These are phyloP conservation scores for Zelostemma sp. DNA, from an alignment of 1,140 invertebrate genomes.

Conservation along the genomic window DNA sequence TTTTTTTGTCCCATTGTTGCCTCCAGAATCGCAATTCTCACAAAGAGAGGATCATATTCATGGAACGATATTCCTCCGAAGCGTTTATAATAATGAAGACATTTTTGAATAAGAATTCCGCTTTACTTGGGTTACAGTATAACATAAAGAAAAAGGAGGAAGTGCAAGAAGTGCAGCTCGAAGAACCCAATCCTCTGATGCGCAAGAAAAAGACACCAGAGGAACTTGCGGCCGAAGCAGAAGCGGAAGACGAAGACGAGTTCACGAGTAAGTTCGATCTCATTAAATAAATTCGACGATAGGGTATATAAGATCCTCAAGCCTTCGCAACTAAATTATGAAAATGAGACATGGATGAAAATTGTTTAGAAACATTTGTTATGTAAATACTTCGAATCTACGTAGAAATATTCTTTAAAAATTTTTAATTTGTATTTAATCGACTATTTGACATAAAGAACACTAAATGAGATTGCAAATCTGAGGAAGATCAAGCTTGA, in stretches of 20 bases:
- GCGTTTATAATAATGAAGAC: conserved; percentile 14
- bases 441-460: too few species aligned
- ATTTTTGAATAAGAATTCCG: conserved; percentile 9
- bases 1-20: conserved; percentile 1
- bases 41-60: too few species aligned
- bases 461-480: too few species aligned
- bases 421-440: too few species aligned
- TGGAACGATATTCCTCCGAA: not conserved
- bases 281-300: too few species aligned
- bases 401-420: too few species aligned
- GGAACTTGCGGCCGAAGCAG: conserved; percentile 94
- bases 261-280: conserved; percentile 95
- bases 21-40: not conserved
- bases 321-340: too few species aligned
- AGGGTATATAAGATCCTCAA: too few species aligned
- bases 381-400: too few species aligned
- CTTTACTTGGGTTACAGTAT: conserved; percentile 80
- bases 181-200: conserved; percentile 91
- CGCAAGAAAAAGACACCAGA: conserved; percentile 98
- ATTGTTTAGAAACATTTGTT: too few species aligned
- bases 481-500: too few species aligned
- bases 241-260: conserved; percentile 94
- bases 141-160: conserved; percentile 98
- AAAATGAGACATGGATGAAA: too few species aligned
- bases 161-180: conserved; percentile 81